A percentile compares a stretch with the other conserved stretches of the same genome.
Conservation (phyloP, 2,888 invertebrate genomes). For the Hypercompe scribonia region DNA sequence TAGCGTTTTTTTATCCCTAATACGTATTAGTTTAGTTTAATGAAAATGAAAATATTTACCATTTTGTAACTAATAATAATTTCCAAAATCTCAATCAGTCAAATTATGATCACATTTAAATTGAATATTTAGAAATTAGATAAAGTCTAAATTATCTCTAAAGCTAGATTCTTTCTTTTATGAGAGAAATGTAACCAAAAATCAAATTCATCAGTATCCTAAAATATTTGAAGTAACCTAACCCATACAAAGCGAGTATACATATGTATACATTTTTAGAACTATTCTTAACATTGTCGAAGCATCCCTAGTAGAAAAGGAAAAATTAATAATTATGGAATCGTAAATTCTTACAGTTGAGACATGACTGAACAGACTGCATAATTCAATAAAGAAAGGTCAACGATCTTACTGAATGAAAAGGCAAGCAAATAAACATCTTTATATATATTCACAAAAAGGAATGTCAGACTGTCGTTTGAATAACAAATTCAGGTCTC, state of each 20-base stretch:
- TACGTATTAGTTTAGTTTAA: too few relatives aligned
- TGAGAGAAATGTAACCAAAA: too few relatives aligned
- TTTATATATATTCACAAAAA: conserved; percentile 41
- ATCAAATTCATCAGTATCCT: too few relatives aligned
- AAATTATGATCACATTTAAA: too few relatives aligned
- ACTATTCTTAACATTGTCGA: neutral
- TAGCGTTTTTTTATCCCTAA: too few relatives aligned
- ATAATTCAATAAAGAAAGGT: conserved; percentile 55
- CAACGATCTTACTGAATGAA: conserved; percentile 55
- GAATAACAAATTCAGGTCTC: conserved; percentile 51
- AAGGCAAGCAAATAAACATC: conserved; percentile 50
- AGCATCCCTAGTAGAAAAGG: conserved; percentile 27
- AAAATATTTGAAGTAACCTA: neutral
- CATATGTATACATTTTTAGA: neutral
- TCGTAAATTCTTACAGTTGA: conserved; percentile 38
- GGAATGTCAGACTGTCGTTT: conserved; percentile 45
- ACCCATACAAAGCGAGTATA: too few relatives aligned
- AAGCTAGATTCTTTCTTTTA: too few relatives aligned
- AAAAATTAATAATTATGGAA: conserved; percentile 18
- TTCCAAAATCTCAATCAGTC: too few relatives aligned
- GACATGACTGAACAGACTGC: conserved; percentile 45
- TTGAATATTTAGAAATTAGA: too few relatives aligned
- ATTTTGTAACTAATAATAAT: too few relatives aligned
- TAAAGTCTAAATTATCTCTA: too few relatives aligned
- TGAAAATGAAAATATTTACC: too few relatives aligned